Evolutionary conservation across 1,140 invertebrate species (phyloP).

Genomic region (Leptinotarsa texana): DNA sequence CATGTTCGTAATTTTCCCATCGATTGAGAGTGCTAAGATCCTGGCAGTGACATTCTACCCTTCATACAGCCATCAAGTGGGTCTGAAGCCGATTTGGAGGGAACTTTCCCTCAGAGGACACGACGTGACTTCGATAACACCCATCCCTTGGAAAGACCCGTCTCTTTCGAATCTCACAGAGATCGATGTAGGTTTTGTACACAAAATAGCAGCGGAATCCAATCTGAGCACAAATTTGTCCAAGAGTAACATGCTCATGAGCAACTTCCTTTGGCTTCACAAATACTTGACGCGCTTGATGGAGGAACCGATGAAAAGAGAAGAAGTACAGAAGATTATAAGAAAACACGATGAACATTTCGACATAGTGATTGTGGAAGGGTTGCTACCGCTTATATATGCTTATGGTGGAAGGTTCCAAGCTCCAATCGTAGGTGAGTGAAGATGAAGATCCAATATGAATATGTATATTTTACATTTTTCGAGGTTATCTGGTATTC

Average conservation of each 20-base stretch:
- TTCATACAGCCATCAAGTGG: background rate
- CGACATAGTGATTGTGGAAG: background rate
- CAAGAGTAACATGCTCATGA: background rate
- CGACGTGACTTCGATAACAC: background rate
- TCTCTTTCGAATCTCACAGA: background rate
- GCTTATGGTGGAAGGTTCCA: background rate
- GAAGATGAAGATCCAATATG: background rate
- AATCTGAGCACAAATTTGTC: background rate
- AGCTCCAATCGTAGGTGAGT: background rate
- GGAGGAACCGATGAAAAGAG: background rate
- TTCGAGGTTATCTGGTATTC: too few species aligned
- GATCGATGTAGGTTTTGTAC: background rate
- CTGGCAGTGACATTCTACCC: background rate
- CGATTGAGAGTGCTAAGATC: background rate
- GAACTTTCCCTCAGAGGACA: background rate
- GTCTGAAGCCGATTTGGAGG: background rate
- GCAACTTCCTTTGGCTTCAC: background rate
- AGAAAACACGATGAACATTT: background rate
- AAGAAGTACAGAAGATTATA: background rate
- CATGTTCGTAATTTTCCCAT: too few species aligned
- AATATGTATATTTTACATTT: too few species aligned
- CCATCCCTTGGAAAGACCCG: background rate
- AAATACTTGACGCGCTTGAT: background rate
- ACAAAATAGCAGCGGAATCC: background rate
- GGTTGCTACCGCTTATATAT: background rate